Evolutionary conservation across 2,888 invertebrate species (phyloP).

Genomic region (Ormyrus pomaceus): DNA sequence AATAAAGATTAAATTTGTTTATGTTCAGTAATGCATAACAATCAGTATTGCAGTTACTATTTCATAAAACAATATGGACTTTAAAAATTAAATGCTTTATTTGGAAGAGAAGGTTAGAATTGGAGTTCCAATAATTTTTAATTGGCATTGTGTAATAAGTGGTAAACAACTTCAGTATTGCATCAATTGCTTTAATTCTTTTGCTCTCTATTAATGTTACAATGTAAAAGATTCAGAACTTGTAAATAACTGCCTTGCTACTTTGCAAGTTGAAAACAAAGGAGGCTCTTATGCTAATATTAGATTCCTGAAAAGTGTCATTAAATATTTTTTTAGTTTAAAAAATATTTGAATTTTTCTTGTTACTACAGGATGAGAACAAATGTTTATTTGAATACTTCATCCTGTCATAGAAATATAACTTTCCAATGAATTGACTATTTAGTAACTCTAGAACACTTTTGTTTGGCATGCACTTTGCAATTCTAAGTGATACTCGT

Average conservation of each 20-base stretch:
- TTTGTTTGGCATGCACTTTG: slow-evolving; percentile 27
- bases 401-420: slow-evolving; percentile 25
- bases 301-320: too few relatives aligned
- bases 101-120: too few relatives aligned
- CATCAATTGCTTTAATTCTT: too few relatives aligned
- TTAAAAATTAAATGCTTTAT: not conserved
- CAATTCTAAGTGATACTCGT: slow-evolving; percentile 27
- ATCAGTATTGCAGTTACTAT: not conserved
- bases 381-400: slow-evolving; percentile 13
- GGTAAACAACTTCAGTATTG: too few relatives aligned
- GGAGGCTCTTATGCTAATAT: too few relatives aligned
- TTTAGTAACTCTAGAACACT: slow-evolving; percentile 10
- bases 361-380: not conserved
- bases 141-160: too few relatives aligned
- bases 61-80: not conserved
- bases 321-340: not conserved
- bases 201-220: too few relatives aligned
- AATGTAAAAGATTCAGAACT: too few relatives aligned
- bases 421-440: slow-evolving; percentile 11
- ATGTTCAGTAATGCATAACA: too few relatives aligned
- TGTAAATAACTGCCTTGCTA: too few relatives aligned
- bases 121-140: too few relatives aligned
- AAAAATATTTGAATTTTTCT: not conserved
- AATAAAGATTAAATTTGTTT: not conserved
- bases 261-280: too few relatives aligned